Base-by-base conservation (phyloP, 2,113 vertebrate genomes). In the Erythrocebus patas region DNA sequence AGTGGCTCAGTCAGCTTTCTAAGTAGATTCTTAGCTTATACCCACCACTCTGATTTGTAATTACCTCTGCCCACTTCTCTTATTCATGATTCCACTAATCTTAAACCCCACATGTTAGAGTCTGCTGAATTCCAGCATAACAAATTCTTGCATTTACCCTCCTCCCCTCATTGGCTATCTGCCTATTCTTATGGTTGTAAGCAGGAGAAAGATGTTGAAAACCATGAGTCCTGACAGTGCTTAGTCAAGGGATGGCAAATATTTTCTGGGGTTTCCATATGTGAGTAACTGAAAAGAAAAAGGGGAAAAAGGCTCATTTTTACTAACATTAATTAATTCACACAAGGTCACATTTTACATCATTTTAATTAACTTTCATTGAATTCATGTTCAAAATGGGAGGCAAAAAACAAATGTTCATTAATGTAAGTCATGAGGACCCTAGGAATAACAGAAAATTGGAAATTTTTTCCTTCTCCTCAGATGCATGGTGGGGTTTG, bases 361-460 rank as follows among this genome's bases (percentile, higher is more conserved):
- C 20, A 93, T 98, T 98, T 98, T 98, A 98, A 98, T 98, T 98
- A 98, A 98, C 79, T 97, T 97, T 95, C 89, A 97, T 83, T 94
- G 95, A 98, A 27, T 93, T 97, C 78, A 95, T 93, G 93, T 98
- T 98, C 81, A 93, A 98, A 98, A 96, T 38, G 88, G 45, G 75
- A 32, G 70, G 23, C 61, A 81, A 82, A 78, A 94, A 78, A 94
- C 3, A 93, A 93, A 70, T 2, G 10, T 82, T 98, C 73, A 88
- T 97, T 97, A 97, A 86, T 96, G 43, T 52, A 96, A 92, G 92
- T 96, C 91, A 61, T 59, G 80, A 94, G 93, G 61, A 95, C 57
- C 50, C n/a, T 40, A 84, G 68, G 57, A 93, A 76, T 61, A 87
- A 84, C 14, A 11, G 85, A 81, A 97, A 91, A 80, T 66, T 70